These are phyloP conservation scores for Atherix ibis DNA, from an alignment of 2,888 invertebrate genomes.

Conservation along the genomic window DNA sequence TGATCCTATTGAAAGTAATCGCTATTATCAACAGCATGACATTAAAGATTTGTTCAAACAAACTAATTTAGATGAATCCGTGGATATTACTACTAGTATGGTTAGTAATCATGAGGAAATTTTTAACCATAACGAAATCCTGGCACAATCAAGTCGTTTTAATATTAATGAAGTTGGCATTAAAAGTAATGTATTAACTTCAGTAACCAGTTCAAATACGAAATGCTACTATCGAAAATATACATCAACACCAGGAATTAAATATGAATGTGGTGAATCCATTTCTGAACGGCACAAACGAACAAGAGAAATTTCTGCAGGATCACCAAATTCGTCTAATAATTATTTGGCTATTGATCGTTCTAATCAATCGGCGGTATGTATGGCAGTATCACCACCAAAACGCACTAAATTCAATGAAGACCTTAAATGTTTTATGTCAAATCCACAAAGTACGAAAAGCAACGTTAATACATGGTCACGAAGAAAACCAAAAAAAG, in stretches of 20 bases:
- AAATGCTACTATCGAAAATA: neutral
- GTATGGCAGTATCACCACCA: constrained; percentile 23
- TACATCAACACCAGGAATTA: neutral
- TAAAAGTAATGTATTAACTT: neutral
- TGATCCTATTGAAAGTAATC: constrained; percentile 30
- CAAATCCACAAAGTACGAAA: constrained; percentile 13
- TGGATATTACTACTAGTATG: constrained; percentile 17
- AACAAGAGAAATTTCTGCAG: neutral
- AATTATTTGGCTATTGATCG: neutral
- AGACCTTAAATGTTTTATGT: constrained; percentile 4
- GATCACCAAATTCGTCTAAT: neutral
- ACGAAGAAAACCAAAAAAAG: constrained; percentile 15
- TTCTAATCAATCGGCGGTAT: neutral
- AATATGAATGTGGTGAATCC: too few species aligned
- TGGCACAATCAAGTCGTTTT: constrained; percentile 31
- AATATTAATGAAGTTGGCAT: constrained; percentile 26
- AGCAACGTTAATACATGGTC: too few species aligned
- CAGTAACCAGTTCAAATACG: neutral
- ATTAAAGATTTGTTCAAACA: constrained; percentile 15
- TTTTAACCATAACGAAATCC: constrained; percentile 30
- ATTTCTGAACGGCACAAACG: constrained; percentile 2
- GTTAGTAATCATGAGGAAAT: constrained; percentile 20
- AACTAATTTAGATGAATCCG: too few species aligned
- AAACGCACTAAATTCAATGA: constrained; percentile 24
- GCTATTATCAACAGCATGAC: constrained; percentile 17